phyloP scores from a whole-genome alignment of 2,113 vertebrate genomes.

The Monopterus albus region DNA sequence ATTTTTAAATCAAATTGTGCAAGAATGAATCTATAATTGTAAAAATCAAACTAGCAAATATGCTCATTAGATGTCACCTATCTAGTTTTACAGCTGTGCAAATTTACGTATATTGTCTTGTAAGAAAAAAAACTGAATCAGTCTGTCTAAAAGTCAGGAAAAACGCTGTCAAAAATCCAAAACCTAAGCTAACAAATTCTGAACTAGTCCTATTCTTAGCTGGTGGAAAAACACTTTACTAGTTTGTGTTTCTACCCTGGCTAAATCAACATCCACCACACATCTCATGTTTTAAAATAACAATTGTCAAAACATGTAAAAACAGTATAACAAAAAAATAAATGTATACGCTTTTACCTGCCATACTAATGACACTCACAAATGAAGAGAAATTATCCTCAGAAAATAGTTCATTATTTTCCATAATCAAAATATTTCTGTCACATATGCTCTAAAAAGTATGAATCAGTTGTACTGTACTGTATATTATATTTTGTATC shows the following conservation, averaged over 20 bases:
- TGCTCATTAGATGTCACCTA: neutral
- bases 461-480: neutral
- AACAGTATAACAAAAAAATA: neutral
- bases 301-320: neutral
- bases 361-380: neutral
- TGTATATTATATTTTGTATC: neutral
- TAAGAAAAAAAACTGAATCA: neutral
- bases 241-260: no score
- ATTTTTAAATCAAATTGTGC: neutral
- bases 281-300: neutral
- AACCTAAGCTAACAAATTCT: no score
- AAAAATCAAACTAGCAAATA: neutral
- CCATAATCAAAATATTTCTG: neutral
- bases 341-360: neutral
- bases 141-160: neutral
- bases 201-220: no score
- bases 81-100: conserved; percentile 2
- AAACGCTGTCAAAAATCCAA: neutral
- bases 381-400: neutral
- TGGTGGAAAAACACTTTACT: no score
- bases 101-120: neutral
- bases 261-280: neutral
- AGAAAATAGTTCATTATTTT: neutral
- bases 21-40: neutral
- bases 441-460: neutral